These are phyloP conservation scores for Nixonia krombeini DNA, from an alignment of 1,140 invertebrate genomes.

Conservation along the genomic window DNA sequence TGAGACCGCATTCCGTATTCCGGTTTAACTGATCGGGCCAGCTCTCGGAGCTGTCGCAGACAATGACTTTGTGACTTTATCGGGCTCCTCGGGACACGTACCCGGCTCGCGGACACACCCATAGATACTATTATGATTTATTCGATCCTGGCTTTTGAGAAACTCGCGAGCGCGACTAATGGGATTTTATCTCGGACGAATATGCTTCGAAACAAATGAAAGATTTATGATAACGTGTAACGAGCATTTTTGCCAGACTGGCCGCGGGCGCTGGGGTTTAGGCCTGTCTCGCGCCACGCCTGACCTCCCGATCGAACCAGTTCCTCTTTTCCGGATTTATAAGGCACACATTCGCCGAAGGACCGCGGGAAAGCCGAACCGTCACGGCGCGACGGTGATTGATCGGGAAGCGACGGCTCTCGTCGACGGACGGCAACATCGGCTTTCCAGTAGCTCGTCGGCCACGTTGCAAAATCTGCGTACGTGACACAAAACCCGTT, in stretches of 20 bases:
- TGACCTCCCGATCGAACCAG: constrained; percentile 42
- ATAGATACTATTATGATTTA: constrained; percentile 47
- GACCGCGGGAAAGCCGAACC: no score
- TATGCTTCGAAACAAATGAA: constrained; percentile 38
- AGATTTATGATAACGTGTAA: constrained; percentile 34
- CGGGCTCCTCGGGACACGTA: constrained; percentile 34
- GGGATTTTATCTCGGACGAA: background rate
- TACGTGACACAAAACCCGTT: no score
- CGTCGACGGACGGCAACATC: no score
- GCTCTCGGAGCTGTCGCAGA: constrained; percentile 36
- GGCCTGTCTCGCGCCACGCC: constrained; percentile 38
- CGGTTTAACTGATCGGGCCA: constrained; percentile 56
- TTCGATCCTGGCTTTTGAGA: constrained; percentile 31
- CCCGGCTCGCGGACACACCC: constrained; percentile 36
- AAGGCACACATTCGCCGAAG: constrained; percentile 14
- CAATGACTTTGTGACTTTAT: constrained; percentile 53
- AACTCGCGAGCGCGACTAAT: constrained; percentile 16
- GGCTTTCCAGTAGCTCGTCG: no score
- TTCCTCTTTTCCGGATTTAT: constrained; percentile 44
- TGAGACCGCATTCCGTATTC: constrained; percentile 56
- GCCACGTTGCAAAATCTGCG: no score
- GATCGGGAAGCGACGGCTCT: no score
- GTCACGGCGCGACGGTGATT: no score
- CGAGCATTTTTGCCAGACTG: constrained; percentile 11
- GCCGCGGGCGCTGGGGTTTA: no score